Percentiles rank a stretch among this genome's conserved stretches.
Evolutionary conservation across 2,113 vertebrate genomes (phyloP).

Genomic region (Apistogramma diplotaenia): DNA sequence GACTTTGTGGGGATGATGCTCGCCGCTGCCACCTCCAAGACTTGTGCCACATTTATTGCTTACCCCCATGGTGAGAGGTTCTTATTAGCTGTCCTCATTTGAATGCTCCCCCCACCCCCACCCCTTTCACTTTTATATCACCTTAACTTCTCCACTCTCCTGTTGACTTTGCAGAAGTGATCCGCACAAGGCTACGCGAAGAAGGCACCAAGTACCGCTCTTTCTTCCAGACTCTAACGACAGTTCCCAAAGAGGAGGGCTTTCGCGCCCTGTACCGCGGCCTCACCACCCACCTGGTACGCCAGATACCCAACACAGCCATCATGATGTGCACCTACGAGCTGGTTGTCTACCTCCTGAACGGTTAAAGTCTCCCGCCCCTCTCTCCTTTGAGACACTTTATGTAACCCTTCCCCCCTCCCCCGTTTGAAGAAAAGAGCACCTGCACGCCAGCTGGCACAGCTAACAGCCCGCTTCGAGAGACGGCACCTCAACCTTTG

Average conservation of each 20-base stretch:
- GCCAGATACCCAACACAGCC: constrained; percentile 98
- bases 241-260: constrained; percentile 92
- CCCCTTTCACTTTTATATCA: neutral
- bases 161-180: constrained; percentile 83
- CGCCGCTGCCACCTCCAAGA: constrained; percentile 97
- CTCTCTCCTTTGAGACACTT: neutral
- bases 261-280: constrained; percentile 93
- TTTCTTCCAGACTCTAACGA: constrained; percentile 93
- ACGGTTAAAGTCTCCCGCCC: constrained; percentile 78
- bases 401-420: constrained; percentile 19
- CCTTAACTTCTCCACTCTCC: neutral
- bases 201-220: constrained; percentile 96
- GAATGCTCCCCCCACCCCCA: neutral
- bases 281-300: constrained; percentile 92
- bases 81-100: neutral
- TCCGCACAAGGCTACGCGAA: constrained; percentile 96
- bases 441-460: constrained; percentile 14
- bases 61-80: constrained; percentile 91
- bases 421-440: constrained; percentile 2
- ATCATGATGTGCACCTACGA: constrained; percentile 99
- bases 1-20: constrained; percentile 98
- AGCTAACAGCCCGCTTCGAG: constrained; percentile 1
- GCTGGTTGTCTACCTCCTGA: constrained; percentile 93
- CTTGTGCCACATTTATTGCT: constrained; percentile 93
- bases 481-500: neutral